These are phyloP conservation scores for Drosophila suboccidentalis DNA, from an alignment of 2,888 invertebrate genomes.

Conservation along the genomic window DNA sequence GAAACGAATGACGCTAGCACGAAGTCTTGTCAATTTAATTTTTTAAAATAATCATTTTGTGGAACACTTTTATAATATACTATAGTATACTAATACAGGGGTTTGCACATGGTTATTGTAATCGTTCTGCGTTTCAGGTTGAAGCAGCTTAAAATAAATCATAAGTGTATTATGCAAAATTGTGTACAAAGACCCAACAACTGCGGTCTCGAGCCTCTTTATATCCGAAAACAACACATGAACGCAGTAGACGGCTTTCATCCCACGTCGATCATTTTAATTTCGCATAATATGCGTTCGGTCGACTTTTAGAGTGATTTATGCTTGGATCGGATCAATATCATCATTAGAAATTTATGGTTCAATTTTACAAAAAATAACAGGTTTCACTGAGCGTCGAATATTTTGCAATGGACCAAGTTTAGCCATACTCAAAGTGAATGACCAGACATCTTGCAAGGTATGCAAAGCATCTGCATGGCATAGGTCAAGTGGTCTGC, in stretches of 20 bases:
- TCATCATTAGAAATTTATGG: constrained; percentile 69
- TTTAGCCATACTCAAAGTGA: constrained; percentile 23
- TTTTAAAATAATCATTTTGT: not conserved
- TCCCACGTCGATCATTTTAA: constrained; percentile 58
- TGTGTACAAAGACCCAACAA: constrained; percentile 34
- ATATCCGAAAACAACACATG: constrained; percentile 25
- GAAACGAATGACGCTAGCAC: not conserved
- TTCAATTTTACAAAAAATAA: constrained; percentile 55
- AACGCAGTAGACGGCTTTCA: constrained; percentile 23
- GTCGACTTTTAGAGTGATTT: constrained; percentile 54
- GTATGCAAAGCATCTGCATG: constrained; percentile 12
- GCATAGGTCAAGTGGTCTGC: constrained; percentile 14
- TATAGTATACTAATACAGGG: constrained; percentile 1
- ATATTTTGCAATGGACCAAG: constrained; percentile 36
- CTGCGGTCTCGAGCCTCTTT: constrained; percentile 13
- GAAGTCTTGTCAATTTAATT: not conserved
- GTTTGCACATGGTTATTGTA: constrained; percentile 16
- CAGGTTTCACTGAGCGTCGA: constrained; percentile 41
- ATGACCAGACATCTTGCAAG: constrained; percentile 28
- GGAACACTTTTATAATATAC: not conserved
- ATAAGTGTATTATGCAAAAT: constrained; percentile 27
- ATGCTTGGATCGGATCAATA: constrained; percentile 68
- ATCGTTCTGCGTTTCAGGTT: constrained; percentile 10
- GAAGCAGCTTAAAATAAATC: constrained; percentile 37
- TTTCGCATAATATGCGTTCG: constrained; percentile 50